Percentiles rank a stretch among this genome's conserved stretches.
Conservation (phyloP, 2,888 invertebrate genomes). For the Sesia bembeciformis region DNA sequence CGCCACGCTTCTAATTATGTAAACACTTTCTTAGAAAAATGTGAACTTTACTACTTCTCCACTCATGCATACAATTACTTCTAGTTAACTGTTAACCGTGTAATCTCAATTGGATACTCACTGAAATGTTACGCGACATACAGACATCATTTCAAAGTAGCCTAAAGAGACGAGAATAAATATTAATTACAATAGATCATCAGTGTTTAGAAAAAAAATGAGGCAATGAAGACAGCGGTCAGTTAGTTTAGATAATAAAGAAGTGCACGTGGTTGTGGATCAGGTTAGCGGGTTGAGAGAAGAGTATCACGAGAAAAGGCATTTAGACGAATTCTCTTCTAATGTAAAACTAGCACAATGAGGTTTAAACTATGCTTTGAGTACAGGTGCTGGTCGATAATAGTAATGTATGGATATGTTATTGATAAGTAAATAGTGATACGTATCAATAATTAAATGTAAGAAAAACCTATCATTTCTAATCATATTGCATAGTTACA, state of each 20-base stretch:
- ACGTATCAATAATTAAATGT: no score
- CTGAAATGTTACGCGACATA: conserved; percentile 8
- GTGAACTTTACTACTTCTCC: conserved; percentile 14
- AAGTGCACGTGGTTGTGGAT: conserved; percentile 15
- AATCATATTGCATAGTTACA: no score
- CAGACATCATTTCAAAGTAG: conserved; percentile 3
- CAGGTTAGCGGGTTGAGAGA: conserved; percentile 51
- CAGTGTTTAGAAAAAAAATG: conserved; percentile 38
- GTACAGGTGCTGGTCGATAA: no score
- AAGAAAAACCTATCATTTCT: no score
- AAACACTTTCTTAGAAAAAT: no score
- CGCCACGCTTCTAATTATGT: no score
- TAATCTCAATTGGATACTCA: background rate
- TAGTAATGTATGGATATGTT: no score
- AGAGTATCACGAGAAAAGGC: conserved; percentile 19
- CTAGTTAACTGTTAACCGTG: conserved; percentile 3
- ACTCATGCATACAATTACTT: conserved; percentile 11
- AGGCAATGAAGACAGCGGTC: conserved; percentile 44
- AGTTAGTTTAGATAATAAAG: conserved; percentile 17
- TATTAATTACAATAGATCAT: conserved; percentile 17
- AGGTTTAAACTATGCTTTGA: no score
- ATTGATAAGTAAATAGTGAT: no score
- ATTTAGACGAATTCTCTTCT: background rate
- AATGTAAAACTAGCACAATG: no score
- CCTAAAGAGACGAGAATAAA: conserved; percentile 1